phyloP scores from a whole-genome alignment of 1,140 invertebrate genomes.

The Kradibia gibbosae region DNA sequence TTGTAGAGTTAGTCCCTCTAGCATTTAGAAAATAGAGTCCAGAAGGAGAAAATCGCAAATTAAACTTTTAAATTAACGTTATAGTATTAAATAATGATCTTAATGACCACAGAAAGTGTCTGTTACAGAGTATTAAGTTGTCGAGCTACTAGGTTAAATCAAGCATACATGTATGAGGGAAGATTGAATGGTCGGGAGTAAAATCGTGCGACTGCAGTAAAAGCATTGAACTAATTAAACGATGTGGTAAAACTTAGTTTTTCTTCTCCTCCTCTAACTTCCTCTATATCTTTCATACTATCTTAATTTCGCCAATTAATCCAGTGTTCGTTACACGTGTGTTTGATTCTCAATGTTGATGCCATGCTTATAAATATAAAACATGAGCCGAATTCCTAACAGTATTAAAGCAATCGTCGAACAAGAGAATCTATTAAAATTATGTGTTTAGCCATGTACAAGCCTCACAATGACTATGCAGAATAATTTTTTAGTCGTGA shows the following conservation, averaged over 20 bases:
- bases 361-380: not conserved
- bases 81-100: conserved; percentile 30
- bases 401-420: not conserved
- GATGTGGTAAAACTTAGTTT: conserved; percentile 23
- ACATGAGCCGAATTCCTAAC: not conserved
- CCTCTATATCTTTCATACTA: not conserved
- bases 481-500: not conserved
- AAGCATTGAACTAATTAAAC: conserved; percentile 34
- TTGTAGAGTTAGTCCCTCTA: too few relatives aligned
- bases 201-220: not conserved
- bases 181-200: not conserved
- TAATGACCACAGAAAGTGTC: not conserved
- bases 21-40: not conserved
- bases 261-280: not conserved
- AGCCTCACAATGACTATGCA: not conserved
- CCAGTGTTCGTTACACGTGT: too few relatives aligned
- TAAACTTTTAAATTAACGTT: conserved; percentile 5
- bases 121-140: conserved; percentile 30
- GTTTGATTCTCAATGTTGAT: not conserved
- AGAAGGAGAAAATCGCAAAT: not conserved
- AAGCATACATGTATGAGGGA: not conserved
- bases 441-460: not conserved
- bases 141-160: conserved; percentile 24
- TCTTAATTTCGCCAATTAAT: not conserved
- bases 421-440: not conserved